Evolutionary conservation across 2,113 vertebrate genomes (phyloP), one percentile per base, ranked within the genome.

Genomic region (Pseudorhombus dupliciocellatus): DNA sequence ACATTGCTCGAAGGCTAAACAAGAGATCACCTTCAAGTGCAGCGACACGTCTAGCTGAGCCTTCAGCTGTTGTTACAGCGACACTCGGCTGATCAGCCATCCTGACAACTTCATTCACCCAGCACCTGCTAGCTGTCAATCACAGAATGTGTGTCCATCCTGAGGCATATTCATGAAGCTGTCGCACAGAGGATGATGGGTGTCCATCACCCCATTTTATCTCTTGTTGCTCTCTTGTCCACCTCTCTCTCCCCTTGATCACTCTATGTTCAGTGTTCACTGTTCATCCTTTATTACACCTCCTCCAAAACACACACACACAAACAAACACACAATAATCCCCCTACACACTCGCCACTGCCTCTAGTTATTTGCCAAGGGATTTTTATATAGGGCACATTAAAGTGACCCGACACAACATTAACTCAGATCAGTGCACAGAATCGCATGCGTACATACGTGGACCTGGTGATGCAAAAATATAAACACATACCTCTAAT

Each of bases 51-150:
- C 89, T 77, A 84, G 74, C 80, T 52, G 71, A 92, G 90, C 90
- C 78, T 85, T 82, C 31, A 69, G 81, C 89, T 91, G 90, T 88
- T 90, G 87, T 87, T 91, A 86, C 77, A 56, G 88, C 83, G 89
- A 88, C 81, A 77, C 61, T 62, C 80, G 88, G 91, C 84, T 92
- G 92, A 89, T 88, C 77, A 77, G 84, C 85, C 84, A 61, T 66
- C 66, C 77, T 94, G 93, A 94, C 93, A 91, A 89, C 92, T 88
- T 87, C 87, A 94, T 94, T 92, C 77, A 88, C 88, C 86, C 77
- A 88, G 93, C 95, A 95, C 93, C 95, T 93, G 94, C 92, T 92
- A 87, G 93, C 93, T 95, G 95, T 94, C 93, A 94, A 90, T 95
- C 94, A 93, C 89, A 52, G 58, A 52, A 60, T 67, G 44, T 60